Base-by-base conservation (phyloP, 2,113 vertebrate species). In the Chaetops frenatus region DNA sequence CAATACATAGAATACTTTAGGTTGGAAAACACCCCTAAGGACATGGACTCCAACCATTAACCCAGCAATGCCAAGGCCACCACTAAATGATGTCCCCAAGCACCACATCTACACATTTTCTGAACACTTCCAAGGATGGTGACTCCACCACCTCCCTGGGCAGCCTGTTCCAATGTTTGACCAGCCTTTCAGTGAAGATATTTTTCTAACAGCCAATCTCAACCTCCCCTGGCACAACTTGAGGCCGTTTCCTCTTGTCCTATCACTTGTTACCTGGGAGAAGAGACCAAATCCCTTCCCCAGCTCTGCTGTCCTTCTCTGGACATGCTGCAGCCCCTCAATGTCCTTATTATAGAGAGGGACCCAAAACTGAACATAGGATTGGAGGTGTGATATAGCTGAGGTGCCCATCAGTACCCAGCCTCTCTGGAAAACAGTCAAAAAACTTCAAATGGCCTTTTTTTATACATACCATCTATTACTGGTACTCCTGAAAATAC, bases 251-350 rank as follows among this genome's bases (percentile, higher is more conserved):
- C 25, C 38, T 60, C 29, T 40, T 40, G 28, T 61, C 9, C 20
- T 67, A 10, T 47, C 53, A 7, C 29, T 67, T 47, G 24, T 54
- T 40, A 53, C 5, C 4, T 7, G n/a, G 0, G 3, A 54, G 69
- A 53, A 74, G n/a, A 60, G 20, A 47, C 47, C 47, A 29, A 60
- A 28, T 3, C 10, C 6, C 24, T 67, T 67, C 40, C 47, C 29
- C 35, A 76, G n/a, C 21, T 47, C 24, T 0, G 0, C 0, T 56
- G 54, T 16, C 42, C 25, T 31, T 65, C 58, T 50, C 50, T 57
- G 67, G 27, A 81, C 22, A 16, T 1, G 3, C 31, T 65, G n/a
- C 40, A 82, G 47, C 29, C 3, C 11, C 54, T 54, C 27, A 14
- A 9, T 8, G 7, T 36, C 18, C 58, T 57, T 57, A 8, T 21